These are phyloP conservation scores for Euwallacea similis DNA, from an alignment of 1,140 invertebrate genomes.

Conservation along the genomic window DNA sequence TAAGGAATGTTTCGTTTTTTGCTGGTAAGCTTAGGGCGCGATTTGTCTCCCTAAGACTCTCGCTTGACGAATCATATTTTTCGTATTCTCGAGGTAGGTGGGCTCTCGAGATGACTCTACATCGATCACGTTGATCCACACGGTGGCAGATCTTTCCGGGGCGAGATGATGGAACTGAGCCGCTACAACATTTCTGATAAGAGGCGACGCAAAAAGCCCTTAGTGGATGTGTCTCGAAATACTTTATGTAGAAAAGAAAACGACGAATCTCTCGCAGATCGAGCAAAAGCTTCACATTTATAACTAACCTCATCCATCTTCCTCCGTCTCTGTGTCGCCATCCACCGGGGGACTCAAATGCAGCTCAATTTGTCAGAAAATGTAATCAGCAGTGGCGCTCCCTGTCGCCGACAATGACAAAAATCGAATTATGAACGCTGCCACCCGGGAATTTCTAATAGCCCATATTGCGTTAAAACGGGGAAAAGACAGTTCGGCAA, in stretches of 20 bases:
- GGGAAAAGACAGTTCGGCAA: conserved; percentile 19
- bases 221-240: conserved; percentile 50
- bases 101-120: conserved; percentile 43
- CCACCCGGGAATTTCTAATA: conserved; percentile 1
- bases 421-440: conserved; percentile 11
- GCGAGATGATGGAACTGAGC: conserved; percentile 52
- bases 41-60: conserved; percentile 39
- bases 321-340: conserved; percentile 39
- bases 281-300: conserved; percentile 57
- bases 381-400: conserved; percentile 48
- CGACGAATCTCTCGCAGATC: conserved; percentile 50
- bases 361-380: conserved; percentile 58
- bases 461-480: not conserved
- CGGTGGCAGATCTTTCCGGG: conserved; percentile 33
- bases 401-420: conserved; percentile 2
- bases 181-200: conserved; percentile 53
- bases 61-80: conserved; percentile 46
- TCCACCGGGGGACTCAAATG: conserved; percentile 41
- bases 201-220: conserved; percentile 47
- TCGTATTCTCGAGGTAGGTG: conserved; percentile 39
- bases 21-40: conserved; percentile 33
- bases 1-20: conserved; percentile 39
- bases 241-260: conserved; percentile 54
- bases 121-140: conserved; percentile 48
- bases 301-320: conserved; percentile 59